Evolutionary conservation across 2,797 vertebrate species (phyloP).

Genomic region (Steatocranus sp.): DNA sequence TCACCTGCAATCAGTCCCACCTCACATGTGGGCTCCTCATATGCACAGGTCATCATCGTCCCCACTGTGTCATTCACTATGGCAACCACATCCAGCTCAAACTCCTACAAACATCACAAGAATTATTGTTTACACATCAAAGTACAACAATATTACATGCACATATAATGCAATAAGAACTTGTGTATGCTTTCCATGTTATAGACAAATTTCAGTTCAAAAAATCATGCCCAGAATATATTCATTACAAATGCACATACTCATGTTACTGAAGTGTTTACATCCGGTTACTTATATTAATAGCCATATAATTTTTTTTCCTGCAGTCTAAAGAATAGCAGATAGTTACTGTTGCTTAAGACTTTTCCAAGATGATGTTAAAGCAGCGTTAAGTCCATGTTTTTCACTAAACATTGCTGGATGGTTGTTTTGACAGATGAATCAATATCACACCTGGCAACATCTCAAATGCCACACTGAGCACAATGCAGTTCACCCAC

Average conservation of each 20-base stretch:
- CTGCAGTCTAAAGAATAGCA: background rate
- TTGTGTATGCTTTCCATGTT: background rate
- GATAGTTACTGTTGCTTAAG: background rate
- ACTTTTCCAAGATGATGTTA: background rate
- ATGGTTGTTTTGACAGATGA: background rate
- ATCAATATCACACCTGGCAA: conserved; percentile 6
- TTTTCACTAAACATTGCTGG: background rate
- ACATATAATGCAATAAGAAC: background rate
- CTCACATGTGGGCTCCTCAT: conserved; percentile 95
- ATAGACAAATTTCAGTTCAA: background rate
- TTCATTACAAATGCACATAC: background rate
- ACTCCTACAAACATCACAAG: conserved; percentile 79
- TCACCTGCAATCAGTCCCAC: conserved; percentile 94
- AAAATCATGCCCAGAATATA: background rate
- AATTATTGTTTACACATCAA: background rate
- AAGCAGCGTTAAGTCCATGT: background rate
- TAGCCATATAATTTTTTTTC: background rate
- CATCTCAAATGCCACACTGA: conserved; percentile 8
- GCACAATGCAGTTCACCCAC: conserved; percentile 30
- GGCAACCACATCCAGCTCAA: conserved; percentile 96
- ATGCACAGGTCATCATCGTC: conserved; percentile 99
- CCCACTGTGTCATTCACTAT: conserved; percentile 98
- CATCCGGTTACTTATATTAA: background rate
- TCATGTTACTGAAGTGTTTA: background rate
- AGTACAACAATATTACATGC: background rate